Evolutionary conservation across 1,140 invertebrate genomes (phyloP).

Genomic region (Cyclargus thomasi): DNA sequence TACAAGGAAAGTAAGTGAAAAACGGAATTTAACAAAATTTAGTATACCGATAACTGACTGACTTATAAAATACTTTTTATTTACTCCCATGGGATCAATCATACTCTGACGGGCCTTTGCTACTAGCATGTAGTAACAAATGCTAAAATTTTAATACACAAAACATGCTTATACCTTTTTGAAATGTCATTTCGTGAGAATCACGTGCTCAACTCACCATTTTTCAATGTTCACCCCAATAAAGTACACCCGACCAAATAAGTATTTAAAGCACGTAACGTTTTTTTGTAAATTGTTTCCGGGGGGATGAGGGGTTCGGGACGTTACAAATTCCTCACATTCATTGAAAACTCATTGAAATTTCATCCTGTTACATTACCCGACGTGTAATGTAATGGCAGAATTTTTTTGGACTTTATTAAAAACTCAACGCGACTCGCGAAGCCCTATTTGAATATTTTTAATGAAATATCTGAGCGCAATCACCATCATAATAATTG

Average conservation of each 20-base stretch:
- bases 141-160: no score
- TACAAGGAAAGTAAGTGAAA: no score
- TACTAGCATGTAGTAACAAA: no score
- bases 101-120: no score
- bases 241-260: neutral
- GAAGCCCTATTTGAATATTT: neutral
- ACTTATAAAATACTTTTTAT: no score
- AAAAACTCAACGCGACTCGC: neutral
- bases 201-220: neutral
- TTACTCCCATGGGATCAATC: no score
- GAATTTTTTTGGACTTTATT: neutral
- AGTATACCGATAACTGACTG: no score
- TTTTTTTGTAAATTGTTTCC: neutral
- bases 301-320: neutral
- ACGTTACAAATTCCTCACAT: neutral
- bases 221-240: neutral
- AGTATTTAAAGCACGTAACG: slow-evolving; percentile 1
- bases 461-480: neutral
- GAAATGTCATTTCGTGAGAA: neutral
- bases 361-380: neutral
- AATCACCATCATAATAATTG: neutral
- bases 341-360: neutral
- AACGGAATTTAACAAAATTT: no score
- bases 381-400: neutral
- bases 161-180: no score